These are phyloP conservation scores for Centruroides sculpturatus DNA, from an alignment of 1,140 invertebrate species.

Conservation along the genomic window DNA sequence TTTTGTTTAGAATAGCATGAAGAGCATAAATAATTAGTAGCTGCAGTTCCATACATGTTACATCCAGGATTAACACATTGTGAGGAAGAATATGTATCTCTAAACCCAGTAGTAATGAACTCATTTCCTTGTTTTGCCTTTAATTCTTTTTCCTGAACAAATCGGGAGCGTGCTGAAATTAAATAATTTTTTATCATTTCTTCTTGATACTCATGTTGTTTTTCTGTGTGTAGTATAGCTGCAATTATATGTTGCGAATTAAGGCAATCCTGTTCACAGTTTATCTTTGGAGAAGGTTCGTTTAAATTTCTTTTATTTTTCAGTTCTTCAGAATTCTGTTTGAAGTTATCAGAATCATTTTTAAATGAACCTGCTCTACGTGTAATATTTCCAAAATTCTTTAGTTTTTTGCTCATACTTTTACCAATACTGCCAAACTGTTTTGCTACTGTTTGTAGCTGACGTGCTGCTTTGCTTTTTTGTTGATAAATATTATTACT, in stretches of 20 bases:
- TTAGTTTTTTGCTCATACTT: slow-evolving; percentile 60
- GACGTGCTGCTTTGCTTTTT: slow-evolving; percentile 28
- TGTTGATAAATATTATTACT: too few relatives aligned
- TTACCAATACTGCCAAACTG: slow-evolving; percentile 55
- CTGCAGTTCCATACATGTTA: slow-evolving; percentile 31
- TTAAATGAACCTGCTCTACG: slow-evolving; percentile 7
- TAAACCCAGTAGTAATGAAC: too few relatives aligned
- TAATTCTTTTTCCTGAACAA: slow-evolving; percentile 32
- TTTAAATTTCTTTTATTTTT: neutral
- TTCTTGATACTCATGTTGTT: slow-evolving; percentile 56
- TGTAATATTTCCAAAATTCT: slow-evolving; percentile 38
- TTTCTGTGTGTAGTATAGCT: slow-evolving; percentile 47
- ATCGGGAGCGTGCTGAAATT: slow-evolving; percentile 53
- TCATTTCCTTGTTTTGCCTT: slow-evolving; percentile 8
- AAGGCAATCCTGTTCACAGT: too few relatives aligned
- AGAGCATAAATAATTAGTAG: slow-evolving; percentile 37
- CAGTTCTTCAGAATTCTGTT: too few relatives aligned
- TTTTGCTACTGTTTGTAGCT: slow-evolving; percentile 53
- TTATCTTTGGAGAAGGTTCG: neutral
- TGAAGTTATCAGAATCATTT: too few relatives aligned
- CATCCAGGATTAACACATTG: slow-evolving; percentile 32
- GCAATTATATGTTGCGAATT: slow-evolving; percentile 37
- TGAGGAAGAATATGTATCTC: neutral
- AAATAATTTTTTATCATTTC: slow-evolving; percentile 77
- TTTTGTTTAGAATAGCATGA: slow-evolving; percentile 31